phyloP scores from a whole-genome alignment of 1,140 invertebrate species.

The Nymphalis io region DNA sequence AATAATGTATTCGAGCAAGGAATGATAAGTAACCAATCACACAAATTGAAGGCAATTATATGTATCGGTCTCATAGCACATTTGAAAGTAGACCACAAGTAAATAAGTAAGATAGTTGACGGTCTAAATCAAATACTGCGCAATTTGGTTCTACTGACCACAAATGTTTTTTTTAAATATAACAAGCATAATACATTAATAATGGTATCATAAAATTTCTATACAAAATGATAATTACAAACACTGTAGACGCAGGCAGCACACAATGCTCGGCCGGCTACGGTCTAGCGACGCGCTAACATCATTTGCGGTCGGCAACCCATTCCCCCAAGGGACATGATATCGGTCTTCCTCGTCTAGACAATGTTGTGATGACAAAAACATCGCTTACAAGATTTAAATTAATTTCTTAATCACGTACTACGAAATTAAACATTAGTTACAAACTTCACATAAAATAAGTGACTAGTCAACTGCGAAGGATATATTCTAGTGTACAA shows the following conservation, averaged over 20 bases:
- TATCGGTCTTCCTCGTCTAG: conserved; percentile 61
- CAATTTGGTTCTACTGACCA: conserved; percentile 4
- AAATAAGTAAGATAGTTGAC: conserved; percentile 19
- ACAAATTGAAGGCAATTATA: conserved; percentile 28
- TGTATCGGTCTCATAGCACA: conserved; percentile 18
- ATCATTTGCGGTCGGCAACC: conserved; percentile 73
- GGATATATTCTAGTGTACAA: too few relatives aligned
- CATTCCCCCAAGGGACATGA: conserved; percentile 58
- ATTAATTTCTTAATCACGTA: neutral
- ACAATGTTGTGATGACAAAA: conserved; percentile 51
- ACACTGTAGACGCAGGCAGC: conserved; percentile 32
- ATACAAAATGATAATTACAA: conserved; percentile 14
- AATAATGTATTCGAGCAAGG: conserved; percentile 8
- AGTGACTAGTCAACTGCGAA: too few relatives aligned
- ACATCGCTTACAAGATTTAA: neutral
- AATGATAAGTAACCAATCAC: conserved; percentile 17
- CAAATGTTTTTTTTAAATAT: neutral
- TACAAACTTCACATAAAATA: too few relatives aligned
- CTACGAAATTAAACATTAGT: neutral
- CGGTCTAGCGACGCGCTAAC: conserved; percentile 61
- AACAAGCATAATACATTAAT: neutral
- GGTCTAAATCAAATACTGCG: conserved; percentile 12
- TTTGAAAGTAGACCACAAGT: conserved; percentile 24
- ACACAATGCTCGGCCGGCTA: conserved; percentile 41
- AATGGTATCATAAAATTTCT: neutral